phyloP scores from a whole-genome alignment of 2,113 vertebrate genomes.

The Sinocyclocheilus maitianheensis region DNA sequence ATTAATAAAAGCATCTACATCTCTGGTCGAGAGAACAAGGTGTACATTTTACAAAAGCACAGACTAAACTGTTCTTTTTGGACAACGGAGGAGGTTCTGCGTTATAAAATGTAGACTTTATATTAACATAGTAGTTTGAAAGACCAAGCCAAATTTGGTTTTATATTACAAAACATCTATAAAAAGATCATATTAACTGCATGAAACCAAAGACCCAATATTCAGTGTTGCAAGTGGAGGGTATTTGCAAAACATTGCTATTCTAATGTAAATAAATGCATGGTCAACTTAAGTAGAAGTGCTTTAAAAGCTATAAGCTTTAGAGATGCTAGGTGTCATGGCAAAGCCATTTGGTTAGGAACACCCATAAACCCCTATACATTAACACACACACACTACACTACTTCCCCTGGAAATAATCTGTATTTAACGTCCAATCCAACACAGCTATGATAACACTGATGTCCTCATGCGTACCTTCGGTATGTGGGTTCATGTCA shows the following conservation, averaged over 20 bases:
- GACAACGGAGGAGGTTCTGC: no score
- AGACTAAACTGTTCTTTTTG: no score
- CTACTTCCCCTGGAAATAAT: not conserved
- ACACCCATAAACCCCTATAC: constrained; percentile 15
- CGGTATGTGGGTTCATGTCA: constrained; percentile 32
- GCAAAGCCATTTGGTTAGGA: not conserved
- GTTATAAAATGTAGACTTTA: no score
- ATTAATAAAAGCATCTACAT: no score
- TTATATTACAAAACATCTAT: not conserved
- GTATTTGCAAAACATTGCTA: no score
- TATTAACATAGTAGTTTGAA: no score
- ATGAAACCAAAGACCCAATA: no score
- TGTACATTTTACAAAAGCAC: no score
- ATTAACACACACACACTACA: not conserved
- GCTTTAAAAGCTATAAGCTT: not conserved
- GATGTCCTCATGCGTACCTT: constrained; percentile 14
- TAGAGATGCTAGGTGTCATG: no score
- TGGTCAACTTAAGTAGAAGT: not conserved
- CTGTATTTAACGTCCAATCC: constrained; percentile 3
- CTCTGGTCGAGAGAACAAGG: no score
- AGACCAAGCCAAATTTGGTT: no score
- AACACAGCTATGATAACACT: constrained; percentile 19
- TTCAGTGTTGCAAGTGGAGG: no score
- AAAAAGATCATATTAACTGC: not conserved
- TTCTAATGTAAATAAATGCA: not conserved